Evolutionary conservation across 2,888 invertebrate genomes (phyloP).

Genomic region (Eurois occulta): DNA sequence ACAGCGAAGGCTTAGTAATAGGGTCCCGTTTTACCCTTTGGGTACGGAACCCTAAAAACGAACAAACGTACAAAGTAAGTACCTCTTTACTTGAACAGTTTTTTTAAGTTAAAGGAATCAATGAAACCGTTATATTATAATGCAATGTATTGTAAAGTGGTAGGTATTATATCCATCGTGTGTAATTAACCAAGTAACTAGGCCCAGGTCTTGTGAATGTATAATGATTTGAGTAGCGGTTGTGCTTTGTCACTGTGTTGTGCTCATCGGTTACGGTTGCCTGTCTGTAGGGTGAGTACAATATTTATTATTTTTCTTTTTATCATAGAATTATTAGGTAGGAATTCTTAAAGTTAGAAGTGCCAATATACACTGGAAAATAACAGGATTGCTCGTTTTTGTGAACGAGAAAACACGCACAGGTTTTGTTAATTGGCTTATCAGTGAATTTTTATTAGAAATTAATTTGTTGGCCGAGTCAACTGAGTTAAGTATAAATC

Average conservation of each 20-base stretch:
- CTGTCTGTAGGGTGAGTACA: slow-evolving; percentile 50
- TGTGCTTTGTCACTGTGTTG: slow-evolving; percentile 66
- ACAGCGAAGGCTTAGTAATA: too few relatives aligned
- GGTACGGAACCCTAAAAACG: neutral
- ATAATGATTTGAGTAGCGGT: slow-evolving; percentile 57
- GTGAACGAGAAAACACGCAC: neutral
- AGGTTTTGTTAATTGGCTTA: neutral
- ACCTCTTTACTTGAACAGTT: too few relatives aligned
- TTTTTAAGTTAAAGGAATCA: neutral
- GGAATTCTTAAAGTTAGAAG: neutral
- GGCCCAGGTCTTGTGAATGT: slow-evolving; percentile 54
- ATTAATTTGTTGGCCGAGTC: neutral
- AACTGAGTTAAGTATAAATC: neutral
- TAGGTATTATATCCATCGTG: slow-evolving; percentile 32
- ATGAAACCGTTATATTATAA: slow-evolving; percentile 31
- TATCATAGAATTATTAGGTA: neutral
- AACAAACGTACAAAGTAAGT: too few relatives aligned
- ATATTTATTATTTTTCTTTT: neutral
- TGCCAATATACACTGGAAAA: neutral
- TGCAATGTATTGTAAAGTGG: slow-evolving; percentile 28
- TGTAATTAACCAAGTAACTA: slow-evolving; percentile 50
- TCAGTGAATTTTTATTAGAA: neutral
- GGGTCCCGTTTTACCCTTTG: too few relatives aligned
- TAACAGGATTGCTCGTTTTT: neutral
- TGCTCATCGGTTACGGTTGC: slow-evolving; percentile 56